Evolutionary conservation across 2,797 vertebrate species (phyloP), one percentile per base, ranked within the genome.

Genomic region (Calcarius lapponicus): DNA sequence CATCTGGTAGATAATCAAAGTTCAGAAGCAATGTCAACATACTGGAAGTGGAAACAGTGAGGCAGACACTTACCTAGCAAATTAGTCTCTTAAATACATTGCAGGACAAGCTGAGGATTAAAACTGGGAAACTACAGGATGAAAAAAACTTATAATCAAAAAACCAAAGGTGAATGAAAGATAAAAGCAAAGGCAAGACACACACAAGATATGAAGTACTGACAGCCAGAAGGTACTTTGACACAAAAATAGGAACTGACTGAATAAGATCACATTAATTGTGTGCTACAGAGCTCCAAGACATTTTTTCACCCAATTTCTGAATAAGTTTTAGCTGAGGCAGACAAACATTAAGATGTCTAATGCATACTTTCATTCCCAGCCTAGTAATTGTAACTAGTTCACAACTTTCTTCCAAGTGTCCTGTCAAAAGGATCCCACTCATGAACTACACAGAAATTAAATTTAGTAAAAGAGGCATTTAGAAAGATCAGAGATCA

Each of bases 401-500:
- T 78, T 78, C 53, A 62, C 53, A 84, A 53, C 70, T 83, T 76
- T 75, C 72, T 72, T 78, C 80, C 43, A 91, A 48, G 21, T 61
- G 13, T 87, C 72, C 42, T 87, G 38, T 14, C 67, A 86, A 58
- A 64, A 61, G 50, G n/a, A 80, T 80, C 38, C 36, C 26, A 51
- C 36, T 71, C 7, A 0, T 48, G 42, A 90, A 51, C 69, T 58
- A 80, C 48, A 73, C 0, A 94, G 36, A 74, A 94, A 96, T 81
- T 96, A 97, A 96, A 42, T 53, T 91, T 61, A 71, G 65, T 79
- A 97, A 98, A 93, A 97, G 90, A 91, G 13, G 21, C 92, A 97
- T 97, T 98, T 97, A 96, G 83, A 95, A 97, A 97, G 92, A 98
- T 97, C 94, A 98, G 97, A 98, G 94, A 92, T 71, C 94, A 98